Conservation (phyloP, 2,797 vertebrate genomes). For the Xerus rutilus region DNA sequence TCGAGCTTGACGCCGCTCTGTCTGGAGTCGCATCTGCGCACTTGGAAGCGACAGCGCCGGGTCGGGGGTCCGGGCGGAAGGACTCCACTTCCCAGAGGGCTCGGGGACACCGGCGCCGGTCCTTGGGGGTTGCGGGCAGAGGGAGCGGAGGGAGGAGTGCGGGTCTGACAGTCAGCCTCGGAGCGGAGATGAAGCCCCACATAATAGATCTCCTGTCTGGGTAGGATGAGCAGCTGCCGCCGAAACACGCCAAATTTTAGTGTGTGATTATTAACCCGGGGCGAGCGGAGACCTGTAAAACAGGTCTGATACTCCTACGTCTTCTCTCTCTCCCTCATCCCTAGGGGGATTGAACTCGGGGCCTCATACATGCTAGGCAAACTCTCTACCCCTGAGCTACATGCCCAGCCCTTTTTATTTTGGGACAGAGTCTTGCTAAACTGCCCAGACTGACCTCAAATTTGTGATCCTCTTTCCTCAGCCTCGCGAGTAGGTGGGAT, state of each 20-base stretch:
- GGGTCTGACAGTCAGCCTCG: neutral
- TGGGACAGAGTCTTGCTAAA: too few species aligned
- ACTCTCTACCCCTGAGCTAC: too few species aligned
- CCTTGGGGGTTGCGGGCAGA: neutral
- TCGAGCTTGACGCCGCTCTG: neutral
- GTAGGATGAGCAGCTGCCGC: neutral
- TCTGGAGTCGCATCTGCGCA: slow-evolving; percentile 56
- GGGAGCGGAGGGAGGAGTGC: too few species aligned
- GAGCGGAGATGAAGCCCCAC: neutral
- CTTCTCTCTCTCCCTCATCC: too few species aligned
- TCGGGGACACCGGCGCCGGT: neutral
- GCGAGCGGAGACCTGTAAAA: neutral
- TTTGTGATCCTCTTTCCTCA: too few species aligned
- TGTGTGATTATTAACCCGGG: neutral
- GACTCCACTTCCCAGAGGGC: slow-evolving; percentile 68
- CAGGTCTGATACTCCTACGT: neutral
- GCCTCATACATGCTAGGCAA: too few species aligned
- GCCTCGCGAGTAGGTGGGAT: too few species aligned
- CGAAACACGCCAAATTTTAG: neutral
- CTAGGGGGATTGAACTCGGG: too few species aligned
- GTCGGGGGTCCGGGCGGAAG: slow-evolving; percentile 9
- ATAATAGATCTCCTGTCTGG: neutral
- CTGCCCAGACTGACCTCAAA: too few species aligned
- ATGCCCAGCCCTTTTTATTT: too few species aligned
- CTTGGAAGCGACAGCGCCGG: neutral